Base-by-base conservation (phyloP, 2,888 invertebrate species). In the Papilio protenor region DNA sequence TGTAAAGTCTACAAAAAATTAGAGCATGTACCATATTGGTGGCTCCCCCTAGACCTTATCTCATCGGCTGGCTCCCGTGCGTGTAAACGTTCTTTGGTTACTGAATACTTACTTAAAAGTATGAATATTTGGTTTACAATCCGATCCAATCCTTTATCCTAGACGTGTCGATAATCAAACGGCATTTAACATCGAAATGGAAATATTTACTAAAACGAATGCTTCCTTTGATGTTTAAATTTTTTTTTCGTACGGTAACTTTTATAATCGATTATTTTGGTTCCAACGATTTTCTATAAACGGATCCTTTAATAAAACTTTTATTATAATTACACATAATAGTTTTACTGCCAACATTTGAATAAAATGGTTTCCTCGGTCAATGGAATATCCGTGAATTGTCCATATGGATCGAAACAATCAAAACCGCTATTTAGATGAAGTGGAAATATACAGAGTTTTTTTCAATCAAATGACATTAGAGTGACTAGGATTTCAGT, bases 211-310 rank as follows among this genome's bases (percentile, higher is more conserved):
- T 85, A 82, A 83, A 80, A 81, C 80, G 71, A 84, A 83, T 83
- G 84, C 82, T 82, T 81, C 83, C 81, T 84, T 82, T 80, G 81
- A 83, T 81, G 77, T 82, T 81, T 69, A 59, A 64, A 21, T 59
- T 59, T 40, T 74, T 78, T 82, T 80, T 82, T 77, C 79, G 82
- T 79, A 76, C 79, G 73, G 80, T 81, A 81, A 79, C 80, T 73
- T 83, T 80, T 82, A 77, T 81, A 86, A 84, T 84, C 86, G 86
- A 88, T 89, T 88, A 84, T 86, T 66, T 85, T 82, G 83, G 82
- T 86, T 85, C 83, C 84, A 82, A 82, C 81, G 83, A 84, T 87
- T 86, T 84, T 85, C 82, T 83, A 79, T 84, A 83, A 84, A 85
- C 83, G 81, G 83, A 84, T 83, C 80, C 84, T 81, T 82, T 78